phyloP scores from a whole-genome alignment of 2,797 vertebrate genomes.

The Anabas testudineus region DNA sequence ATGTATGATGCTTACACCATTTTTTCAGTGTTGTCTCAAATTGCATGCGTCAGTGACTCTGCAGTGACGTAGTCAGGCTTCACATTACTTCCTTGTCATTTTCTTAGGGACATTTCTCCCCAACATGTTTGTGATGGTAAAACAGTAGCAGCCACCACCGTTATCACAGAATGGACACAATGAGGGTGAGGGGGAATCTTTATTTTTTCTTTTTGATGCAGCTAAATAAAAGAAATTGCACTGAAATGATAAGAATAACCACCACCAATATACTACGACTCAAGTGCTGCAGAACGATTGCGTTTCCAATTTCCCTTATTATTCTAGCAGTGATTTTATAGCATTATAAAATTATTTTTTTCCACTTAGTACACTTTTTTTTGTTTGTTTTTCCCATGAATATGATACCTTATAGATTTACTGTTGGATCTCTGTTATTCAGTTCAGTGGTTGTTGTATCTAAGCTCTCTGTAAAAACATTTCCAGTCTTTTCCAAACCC shows the following conservation, averaged over 20 bases:
- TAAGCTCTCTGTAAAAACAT: too few relatives aligned
- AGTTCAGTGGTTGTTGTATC: too few relatives aligned
- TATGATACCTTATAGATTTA: neutral
- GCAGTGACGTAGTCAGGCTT: slow-evolving; percentile 20
- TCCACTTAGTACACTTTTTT: neutral
- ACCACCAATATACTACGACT: too few relatives aligned
- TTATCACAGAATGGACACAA: neutral
- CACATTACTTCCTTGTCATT: slow-evolving; percentile 13
- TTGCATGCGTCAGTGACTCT: slow-evolving; percentile 31
- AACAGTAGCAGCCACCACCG: neutral
- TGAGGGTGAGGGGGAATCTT: too few relatives aligned
- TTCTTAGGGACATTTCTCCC: slow-evolving; percentile 14
- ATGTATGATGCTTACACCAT: neutral
- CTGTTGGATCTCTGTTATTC: too few relatives aligned
- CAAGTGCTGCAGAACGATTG: neutral
- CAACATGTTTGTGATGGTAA: neutral
- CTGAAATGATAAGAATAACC: too few relatives aligned
- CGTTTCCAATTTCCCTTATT: neutral
- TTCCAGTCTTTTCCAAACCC: too few relatives aligned
- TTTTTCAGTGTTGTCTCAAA: slow-evolving; percentile 17
- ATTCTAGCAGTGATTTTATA: neutral
- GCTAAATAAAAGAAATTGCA: neutral
- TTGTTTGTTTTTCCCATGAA: neutral
- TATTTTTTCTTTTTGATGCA: neutral
- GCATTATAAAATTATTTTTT: neutral